Evolutionary conservation across 2,797 vertebrate genomes (phyloP).

Genomic region (Coluber constrictor): DNA sequence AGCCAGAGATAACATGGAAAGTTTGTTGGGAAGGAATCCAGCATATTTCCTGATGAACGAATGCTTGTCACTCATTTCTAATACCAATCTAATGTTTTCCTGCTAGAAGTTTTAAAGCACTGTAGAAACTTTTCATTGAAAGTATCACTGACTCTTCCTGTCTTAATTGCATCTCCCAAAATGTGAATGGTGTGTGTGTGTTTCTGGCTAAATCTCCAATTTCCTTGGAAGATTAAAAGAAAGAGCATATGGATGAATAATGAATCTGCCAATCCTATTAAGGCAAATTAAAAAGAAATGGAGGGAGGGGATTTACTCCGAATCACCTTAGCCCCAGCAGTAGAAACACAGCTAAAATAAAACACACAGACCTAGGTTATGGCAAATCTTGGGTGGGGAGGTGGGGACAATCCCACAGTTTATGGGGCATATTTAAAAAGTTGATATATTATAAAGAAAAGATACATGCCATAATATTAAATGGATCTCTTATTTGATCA

Average conservation of each 20-base stretch:
- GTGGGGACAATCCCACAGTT: neutral
- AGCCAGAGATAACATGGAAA: neutral
- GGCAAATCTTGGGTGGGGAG: neutral
- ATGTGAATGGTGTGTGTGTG: neutral
- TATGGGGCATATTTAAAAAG: neutral
- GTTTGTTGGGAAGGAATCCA: neutral
- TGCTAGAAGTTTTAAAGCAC: neutral
- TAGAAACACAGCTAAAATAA: neutral
- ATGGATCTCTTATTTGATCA: neutral
- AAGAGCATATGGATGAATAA: neutral
- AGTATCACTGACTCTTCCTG: neutral
- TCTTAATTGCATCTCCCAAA: neutral
- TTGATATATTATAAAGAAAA: neutral
- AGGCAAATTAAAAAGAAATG: neutral
- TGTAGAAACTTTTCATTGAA: neutral
- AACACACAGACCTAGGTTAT: neutral
- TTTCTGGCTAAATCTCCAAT: neutral
- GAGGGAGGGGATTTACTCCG: neutral
- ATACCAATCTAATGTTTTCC: neutral
- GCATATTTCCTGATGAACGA: neutral
- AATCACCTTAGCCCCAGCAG: neutral
- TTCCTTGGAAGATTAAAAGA: neutral
- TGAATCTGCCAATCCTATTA: neutral
- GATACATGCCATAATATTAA: neutral
- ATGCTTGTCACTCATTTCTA: neutral